These are phyloP conservation scores for Calonectris borealis DNA, from an alignment of 2,113 vertebrate genomes.

Conservation along the genomic window DNA sequence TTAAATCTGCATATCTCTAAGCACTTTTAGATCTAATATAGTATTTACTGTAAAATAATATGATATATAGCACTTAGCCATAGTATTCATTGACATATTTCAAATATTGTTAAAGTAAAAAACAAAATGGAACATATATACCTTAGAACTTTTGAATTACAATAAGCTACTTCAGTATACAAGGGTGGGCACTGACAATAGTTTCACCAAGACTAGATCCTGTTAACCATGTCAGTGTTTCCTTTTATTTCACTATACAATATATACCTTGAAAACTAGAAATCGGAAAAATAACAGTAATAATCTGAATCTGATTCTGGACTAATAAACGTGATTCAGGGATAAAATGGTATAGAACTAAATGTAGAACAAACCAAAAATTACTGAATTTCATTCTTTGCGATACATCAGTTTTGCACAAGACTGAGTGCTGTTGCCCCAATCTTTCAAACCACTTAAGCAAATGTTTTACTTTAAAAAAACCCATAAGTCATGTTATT, in stretches of 20 bases:
- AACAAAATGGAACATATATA: background rate
- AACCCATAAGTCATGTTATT: accelerated
- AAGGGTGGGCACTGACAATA: accelerated
- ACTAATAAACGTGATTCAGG: background rate
- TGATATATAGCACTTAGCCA: background rate
- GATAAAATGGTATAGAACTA: background rate
- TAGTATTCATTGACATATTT: background rate
- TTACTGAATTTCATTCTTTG: background rate
- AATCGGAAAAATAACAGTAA: background rate
- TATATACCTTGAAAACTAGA: background rate
- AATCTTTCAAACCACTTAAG: background rate
- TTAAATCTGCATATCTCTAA: background rate
- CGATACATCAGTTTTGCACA: background rate
- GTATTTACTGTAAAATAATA: background rate
- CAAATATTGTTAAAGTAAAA: background rate
- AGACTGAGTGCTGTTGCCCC: background rate
- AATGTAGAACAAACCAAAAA: background rate
- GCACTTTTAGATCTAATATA: background rate
- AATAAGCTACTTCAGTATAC: background rate
- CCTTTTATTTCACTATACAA: background rate
- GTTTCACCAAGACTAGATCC: background rate
- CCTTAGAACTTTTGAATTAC: background rate
- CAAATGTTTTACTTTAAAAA: background rate
- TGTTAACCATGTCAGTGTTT: background rate
- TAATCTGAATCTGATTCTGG: background rate